Evolutionary conservation across 2,113 vertebrate species (phyloP), one percentile per base, ranked within the genome.

Genomic region (Brienomyrus longianalis): DNA sequence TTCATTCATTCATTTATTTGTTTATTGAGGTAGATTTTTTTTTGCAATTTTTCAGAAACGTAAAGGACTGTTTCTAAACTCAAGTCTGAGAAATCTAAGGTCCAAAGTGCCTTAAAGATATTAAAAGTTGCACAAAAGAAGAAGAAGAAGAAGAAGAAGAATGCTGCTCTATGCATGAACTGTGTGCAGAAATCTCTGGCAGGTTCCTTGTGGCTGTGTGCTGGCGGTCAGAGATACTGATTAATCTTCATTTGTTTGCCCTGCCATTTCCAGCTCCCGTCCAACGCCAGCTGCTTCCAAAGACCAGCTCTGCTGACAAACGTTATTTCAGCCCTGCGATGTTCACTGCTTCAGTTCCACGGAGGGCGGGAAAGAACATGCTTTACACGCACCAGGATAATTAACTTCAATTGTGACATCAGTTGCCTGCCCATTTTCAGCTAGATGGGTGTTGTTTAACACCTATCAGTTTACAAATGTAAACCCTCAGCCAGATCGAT

Each of bases 231-330:
- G 74, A 89, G 50, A 19, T 31, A 54, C 92, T 92, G 90, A 94
- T 94, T 94, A 92, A 93, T 93, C 94, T 93, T 91, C 90, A 93
- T 94, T 93, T 77, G 88, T 92, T 86, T 90, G 89, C 83, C 19
- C 8, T 92, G 93, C 93, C 88, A 90, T 91, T 91, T 92, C 91
- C 89, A 90, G 83, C 43, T 6, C 90, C 92, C 90, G 84, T 91
- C 85, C 91, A 92, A 91, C 91, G 92, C 91, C 94, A 92, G 92
- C 92, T 93, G 93, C 89, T 89, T 87, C 90, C 90, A 93, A 90
- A 92, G 52, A 62, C 54, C 77, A n/a, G 88, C 90, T 90, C 89
- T 91, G 43, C 51, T 59, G 88, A 89, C 88, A 84, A 89, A 85
- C 92, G 39, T 87, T 83, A 52, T 74, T 85, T 52, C 48, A 43